Evolutionary conservation across 2,797 vertebrate genomes (phyloP).

Genomic region (Lutjanus campechanus): DNA sequence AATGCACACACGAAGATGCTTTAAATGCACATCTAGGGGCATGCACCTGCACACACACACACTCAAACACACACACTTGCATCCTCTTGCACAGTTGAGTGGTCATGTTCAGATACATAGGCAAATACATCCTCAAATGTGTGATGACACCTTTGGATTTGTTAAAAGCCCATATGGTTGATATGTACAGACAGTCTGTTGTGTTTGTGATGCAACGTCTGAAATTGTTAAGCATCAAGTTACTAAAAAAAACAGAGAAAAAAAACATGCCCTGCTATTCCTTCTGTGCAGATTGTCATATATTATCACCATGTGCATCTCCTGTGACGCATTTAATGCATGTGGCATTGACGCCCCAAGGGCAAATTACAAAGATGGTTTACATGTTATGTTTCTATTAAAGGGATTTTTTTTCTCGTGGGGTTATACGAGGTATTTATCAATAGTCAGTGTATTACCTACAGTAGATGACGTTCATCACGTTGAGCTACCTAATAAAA

Average conservation of each 20-base stretch:
- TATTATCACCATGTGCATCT: constrained; percentile 27
- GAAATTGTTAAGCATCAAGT: constrained; percentile 33
- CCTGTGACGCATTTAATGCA: constrained; percentile 22
- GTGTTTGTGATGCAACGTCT: constrained; percentile 31
- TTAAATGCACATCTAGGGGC: background rate
- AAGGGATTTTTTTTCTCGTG: no score
- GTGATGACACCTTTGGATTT: constrained; percentile 49
- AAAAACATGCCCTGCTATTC: constrained; percentile 6
- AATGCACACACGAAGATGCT: constrained; percentile 1
- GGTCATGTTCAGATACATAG: constrained; percentile 2
- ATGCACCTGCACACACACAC: background rate
- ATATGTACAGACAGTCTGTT: constrained; percentile 44
- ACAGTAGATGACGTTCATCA: no score
- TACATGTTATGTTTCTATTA: background rate
- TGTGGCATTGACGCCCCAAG: constrained; percentile 21
- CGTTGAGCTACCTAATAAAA: no score
- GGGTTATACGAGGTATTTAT: no score
- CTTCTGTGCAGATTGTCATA: constrained; percentile 12
- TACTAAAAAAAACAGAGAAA: background rate
- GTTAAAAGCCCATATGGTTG: constrained; percentile 39
- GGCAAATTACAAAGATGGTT: constrained; percentile 22
- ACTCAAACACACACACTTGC: background rate
- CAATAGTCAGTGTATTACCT: no score
- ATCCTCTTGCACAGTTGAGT: constrained; percentile 5
- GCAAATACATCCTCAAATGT: constrained; percentile 48